Base-by-base conservation (phyloP, 2,113 vertebrate species). In the Orientallactaga bullata region DNA sequence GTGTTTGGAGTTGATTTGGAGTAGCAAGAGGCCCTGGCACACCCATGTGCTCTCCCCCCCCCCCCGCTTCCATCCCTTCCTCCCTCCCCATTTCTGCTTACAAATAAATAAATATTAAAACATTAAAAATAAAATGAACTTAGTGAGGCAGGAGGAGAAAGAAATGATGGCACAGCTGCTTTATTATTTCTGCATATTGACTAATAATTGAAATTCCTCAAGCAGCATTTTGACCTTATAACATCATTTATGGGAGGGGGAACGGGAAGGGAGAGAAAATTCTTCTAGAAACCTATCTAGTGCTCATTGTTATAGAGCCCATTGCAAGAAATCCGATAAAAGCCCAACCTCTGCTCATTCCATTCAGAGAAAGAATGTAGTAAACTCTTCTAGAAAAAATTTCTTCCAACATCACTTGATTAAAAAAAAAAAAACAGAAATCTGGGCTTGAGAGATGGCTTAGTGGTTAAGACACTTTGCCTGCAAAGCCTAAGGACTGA, bases 181-280 rank as follows among this genome's bases (percentile, higher is more conserved):
- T 74, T n/a, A 37, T 39, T 71, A 72, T 60, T 66, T 58, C 47
- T 87, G 24, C 30, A 32, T 26, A 28, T 7, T 61, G 39, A 55
- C 35, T 58, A 90, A 76, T 26, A 55, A 88, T 10, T 85, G 21
- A 86, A 74, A 72, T 63, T 32, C 60, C 61, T 17, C 7, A 68
- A 86, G 78, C 39, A 94, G 39, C 7, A 84, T n/a, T 92, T 80
- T 76, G 81, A 42, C 16, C 58, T 93, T 28, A n/a, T 12, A 88
- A 82, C 37, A 65, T 82, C 18, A 84, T 82, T 85, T 87, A 60
- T 26, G 68, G 79, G n/a, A 7, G 3, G 21, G 68, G 37, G 9
- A 16, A 47, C 4, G 23, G 21, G 21, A 69, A 42, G 4, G 7
- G 18, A 30, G n/a, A 61, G 20, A 37, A 95, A 78, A 69, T 60